These are phyloP conservation scores for Gadus chalcogrammus DNA, from an alignment of 2,113 vertebrate genomes.

Conservation along the genomic window DNA sequence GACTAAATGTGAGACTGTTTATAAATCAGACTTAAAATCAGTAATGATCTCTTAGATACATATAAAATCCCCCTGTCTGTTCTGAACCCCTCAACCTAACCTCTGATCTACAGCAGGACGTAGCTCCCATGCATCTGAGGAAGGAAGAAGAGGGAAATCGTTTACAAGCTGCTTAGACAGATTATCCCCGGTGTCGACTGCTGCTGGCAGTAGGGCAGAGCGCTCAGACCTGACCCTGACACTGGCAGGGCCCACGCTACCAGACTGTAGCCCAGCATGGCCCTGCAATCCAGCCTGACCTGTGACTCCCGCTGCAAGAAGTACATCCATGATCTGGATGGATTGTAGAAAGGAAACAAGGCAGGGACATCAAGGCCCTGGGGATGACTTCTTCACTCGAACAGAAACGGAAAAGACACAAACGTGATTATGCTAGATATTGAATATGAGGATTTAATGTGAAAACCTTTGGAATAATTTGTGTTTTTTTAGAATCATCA, in stretches of 20 bases:
- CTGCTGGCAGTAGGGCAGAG: conserved; percentile 60
- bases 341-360: no score
- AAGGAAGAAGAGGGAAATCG: conserved; percentile 63
- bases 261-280: conserved; percentile 37
- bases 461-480: not conserved
- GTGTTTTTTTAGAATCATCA: not conserved
- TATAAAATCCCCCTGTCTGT: no score
- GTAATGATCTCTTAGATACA: not conserved
- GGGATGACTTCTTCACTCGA: not conserved
- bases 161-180: conserved; percentile 74
- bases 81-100: conserved; percentile 11
- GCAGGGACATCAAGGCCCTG: not conserved
- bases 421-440: not conserved
- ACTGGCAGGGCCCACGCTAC: conserved; percentile 47
- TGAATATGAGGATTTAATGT: not conserved
- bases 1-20: not conserved
- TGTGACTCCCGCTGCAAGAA: conserved; percentile 50
- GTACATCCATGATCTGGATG: conserved; percentile 29
- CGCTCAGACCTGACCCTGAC: conserved; percentile 66
- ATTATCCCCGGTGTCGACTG: conserved; percentile 66
- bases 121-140: conserved; percentile 46
- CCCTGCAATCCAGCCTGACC: conserved; percentile 60
- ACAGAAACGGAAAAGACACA: conserved; percentile 11
- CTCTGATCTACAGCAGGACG: conserved; percentile 42
- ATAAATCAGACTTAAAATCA: no score